Base-by-base conservation (phyloP, 92 coral and sea anemone genomes). In the Phenganax marumi region DNA sequence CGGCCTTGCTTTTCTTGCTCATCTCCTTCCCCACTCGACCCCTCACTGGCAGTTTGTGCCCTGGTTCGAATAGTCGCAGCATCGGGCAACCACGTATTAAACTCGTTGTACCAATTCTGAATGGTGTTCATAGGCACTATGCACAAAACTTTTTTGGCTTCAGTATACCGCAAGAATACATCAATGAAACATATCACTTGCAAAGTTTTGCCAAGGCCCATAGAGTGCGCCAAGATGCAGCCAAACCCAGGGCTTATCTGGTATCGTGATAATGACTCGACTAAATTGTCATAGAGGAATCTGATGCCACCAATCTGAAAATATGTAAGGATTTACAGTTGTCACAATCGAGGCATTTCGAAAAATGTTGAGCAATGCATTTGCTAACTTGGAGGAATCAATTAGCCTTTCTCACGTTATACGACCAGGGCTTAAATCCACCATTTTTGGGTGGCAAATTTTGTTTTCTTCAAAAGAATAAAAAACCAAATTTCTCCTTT, bases 131-230 rank as follows among this genome's bases (percentile, higher is more conserved):
- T 92, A 0, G 98, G 98, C 2, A 95, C 98, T 57, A 95, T 89
- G 82, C 94, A 90, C 0, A 95, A 80, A 19, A 95, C 97, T 80
- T 90, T 91, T 21, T 68, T 92, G 16, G 91, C 98, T 58, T 86
- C 73, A 3, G 98, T 95, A 68, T 86, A 87, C 16, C 82, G 87
- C 49, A 95, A 89, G 89, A 92, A 91, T 68, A 90, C 89, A 68
- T 95, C 98, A 68, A 90, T 75, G 81, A 95, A 95, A 50, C 95
- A 89, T 55, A 87, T 85, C 8, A 95, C 86, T 86, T 95, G 97
- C 24, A 95, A 90, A 2, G 98, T 95, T 77, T 95, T 95, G 0
- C 98, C 98, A 0, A 95, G 97, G 2, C 98, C 98, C 98, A 95
- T 95, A 11, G 97, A 85, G 73, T 95, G 98, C 2, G 98, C 98